Percentiles rank a stretch among this genome's conserved stretches.
Evolutionary conservation across 2,888 invertebrate species (phyloP).

Genomic region (Pollenia griseotomentosa): DNA sequence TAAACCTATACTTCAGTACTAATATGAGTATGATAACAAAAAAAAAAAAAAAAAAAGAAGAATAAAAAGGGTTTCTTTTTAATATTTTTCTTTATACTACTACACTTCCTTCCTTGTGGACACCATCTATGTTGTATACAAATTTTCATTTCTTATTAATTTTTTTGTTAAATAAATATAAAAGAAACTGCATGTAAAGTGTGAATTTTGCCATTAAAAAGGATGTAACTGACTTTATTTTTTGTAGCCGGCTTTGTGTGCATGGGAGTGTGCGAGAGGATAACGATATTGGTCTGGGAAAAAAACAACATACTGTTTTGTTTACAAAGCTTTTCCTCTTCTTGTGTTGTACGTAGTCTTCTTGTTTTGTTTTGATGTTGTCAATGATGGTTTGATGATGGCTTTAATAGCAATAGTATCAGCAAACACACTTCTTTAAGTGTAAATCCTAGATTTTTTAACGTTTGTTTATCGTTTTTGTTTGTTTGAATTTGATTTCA

Average conservation of each 20-base stretch:
- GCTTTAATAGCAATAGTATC: conserved; percentile 34
- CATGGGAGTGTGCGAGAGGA: neutral
- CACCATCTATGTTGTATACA: conserved; percentile 26
- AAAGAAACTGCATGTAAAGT: conserved; percentile 64
- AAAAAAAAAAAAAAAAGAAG: conserved; percentile 19
- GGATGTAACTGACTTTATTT: conserved; percentile 62
- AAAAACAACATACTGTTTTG: conserved; percentile 50
- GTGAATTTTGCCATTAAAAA: conserved; percentile 70
- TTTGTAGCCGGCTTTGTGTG: conserved; percentile 33
- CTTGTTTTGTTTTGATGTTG: conserved; percentile 44
- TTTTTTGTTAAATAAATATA: conserved; percentile 23
- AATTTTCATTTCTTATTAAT: conserved; percentile 54
- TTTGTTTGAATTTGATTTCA: conserved; percentile 57
- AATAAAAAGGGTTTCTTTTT: conserved; percentile 56
- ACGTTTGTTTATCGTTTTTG: conserved; percentile 51
- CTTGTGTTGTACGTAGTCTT: neutral
- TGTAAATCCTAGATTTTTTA: conserved; percentile 67
- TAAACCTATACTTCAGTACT: conserved; percentile 59
- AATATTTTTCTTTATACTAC: conserved; percentile 52
- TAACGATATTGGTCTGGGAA: conserved; percentile 36
- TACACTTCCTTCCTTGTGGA: conserved; percentile 59
- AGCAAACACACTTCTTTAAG: conserved; percentile 35
- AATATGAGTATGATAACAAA: conserved; percentile 27
- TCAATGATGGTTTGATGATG: conserved; percentile 59
- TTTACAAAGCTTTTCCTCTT: conserved; percentile 49